Percentiles rank a stretch among this genome's conserved stretches.
Conservation (phyloP, 53 echinoderm and acorn worm species). For the Luidia sarsii region DNA sequence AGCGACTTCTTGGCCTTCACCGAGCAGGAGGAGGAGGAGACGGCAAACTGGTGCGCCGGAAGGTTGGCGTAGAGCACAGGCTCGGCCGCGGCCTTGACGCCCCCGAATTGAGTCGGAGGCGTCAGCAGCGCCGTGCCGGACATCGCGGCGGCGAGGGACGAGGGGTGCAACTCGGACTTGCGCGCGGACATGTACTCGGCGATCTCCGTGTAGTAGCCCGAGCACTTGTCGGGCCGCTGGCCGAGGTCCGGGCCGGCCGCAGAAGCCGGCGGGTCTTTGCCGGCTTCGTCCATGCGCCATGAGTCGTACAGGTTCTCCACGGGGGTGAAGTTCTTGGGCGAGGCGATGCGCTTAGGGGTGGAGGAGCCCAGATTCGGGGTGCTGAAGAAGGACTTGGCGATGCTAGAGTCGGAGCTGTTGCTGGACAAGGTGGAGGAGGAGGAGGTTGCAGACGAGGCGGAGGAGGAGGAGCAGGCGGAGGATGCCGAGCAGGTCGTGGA, state of each 20-base stretch:
- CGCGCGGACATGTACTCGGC: constrained; percentile 16
- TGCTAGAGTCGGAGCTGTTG: constrained; percentile 26
- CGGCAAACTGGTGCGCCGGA: not conserved
- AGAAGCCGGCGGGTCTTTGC: not conserved
- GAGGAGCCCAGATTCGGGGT: constrained; percentile 42
- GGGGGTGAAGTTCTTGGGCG: constrained; percentile 42
- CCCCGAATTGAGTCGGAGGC: too few species aligned
- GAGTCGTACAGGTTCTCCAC: constrained; percentile 52
- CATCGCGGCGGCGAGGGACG: not conserved
- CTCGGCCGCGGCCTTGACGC: not conserved
- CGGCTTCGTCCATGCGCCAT: not conserved
- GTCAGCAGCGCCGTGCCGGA: too few species aligned
- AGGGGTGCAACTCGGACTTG: not conserved
- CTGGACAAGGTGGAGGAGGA: constrained; percentile 10
- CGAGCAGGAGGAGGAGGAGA: not conserved
- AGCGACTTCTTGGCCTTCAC: not conserved
- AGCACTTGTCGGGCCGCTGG: constrained; percentile 15
- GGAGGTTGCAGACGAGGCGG: constrained; percentile 4
- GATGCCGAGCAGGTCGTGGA: constrained; percentile 52
- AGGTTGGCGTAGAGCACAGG: constrained; percentile 24
- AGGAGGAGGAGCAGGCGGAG: constrained; percentile 24
- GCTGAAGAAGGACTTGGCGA: constrained; percentile 26
- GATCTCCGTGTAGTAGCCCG: constrained; percentile 35
- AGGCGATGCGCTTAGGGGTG: constrained; percentile 25
- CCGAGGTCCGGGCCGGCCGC: not conserved